Base-by-base conservation (phyloP, 2,113 vertebrate species). In the Nothobranchius kuhntae region DNA sequence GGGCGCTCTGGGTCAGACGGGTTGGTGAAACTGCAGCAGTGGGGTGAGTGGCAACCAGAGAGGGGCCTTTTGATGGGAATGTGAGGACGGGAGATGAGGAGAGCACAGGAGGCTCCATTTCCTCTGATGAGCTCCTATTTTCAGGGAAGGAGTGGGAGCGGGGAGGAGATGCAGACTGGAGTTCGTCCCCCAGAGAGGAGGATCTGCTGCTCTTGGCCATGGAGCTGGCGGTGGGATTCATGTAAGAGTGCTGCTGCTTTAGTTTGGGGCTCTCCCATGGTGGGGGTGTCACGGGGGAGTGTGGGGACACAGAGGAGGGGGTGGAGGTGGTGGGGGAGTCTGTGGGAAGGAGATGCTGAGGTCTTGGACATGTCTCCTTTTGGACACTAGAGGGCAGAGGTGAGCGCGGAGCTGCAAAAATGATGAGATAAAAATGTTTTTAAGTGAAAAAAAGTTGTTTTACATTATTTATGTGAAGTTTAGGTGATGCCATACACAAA, bases 171-270 rank as follows among this genome's bases (percentile, higher is more conserved):
- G 65, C 74, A 26, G 90, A 71, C 62, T 93, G 93, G 44, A 94
- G 68, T 36, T 92, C 93, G 56, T 98, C 96, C 6, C 93, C 94
- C 53, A 95, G 68, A 68, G 96, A 96, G 61, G 90, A 17, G 6
- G 95, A 96, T 42, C 93, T 94, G 71, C 92, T 91, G 81, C 94
- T 93, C 90, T 98, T 98, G 87, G 96, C 95, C 77, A 87, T 90
- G 82, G 94, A 97, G 89, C 95, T 98, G 82, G 95, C 93, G 4
- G 95, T 98, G 50, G 95, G 95, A 77, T 92, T 97, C 96, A 96
- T 98, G 88, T 96, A 97, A 61, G 95, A 96, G 79, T 90, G 92
- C 10, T 38, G 62, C 36, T 87, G 59, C 80, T 76, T 94, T 69
- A 85, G 67, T 68, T 82, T 74, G 58, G 89, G 82, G 71, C 88